Base-by-base conservation (phyloP, 2,797 vertebrate genomes). In the Rallus crepitans region DNA sequence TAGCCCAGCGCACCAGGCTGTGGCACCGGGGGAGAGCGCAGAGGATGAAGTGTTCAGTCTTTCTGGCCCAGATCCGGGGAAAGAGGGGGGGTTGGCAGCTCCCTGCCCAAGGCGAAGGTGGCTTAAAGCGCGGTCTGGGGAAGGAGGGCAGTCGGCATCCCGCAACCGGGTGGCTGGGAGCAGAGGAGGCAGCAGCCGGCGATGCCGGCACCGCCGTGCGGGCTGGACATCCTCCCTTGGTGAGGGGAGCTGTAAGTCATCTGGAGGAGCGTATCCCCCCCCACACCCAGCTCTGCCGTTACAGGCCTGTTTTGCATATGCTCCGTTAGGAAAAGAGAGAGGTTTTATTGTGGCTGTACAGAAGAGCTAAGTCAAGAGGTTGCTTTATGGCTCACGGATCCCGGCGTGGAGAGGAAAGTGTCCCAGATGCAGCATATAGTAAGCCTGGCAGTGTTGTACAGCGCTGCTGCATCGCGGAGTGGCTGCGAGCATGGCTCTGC, bases 301-400 rank as follows among this genome's bases (percentile, higher is more conserved):
- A 52, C 48, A 40, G 84, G 60, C 64, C 93, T 96, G 94, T 66
- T 97, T 96, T 96, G 90, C 93, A 90, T 97, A 94, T 19, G 83
- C 83, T 95, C 94, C 13, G n/a, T 71, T 68, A 89, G 89, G 94
- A 82, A 59, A 87, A 90, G 94, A 65, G 79, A 79, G 75, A 82
- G 95, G 84, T 95, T 96, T 96, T 95, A 94, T 93, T 87, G 91
- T 91, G 91, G 84, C 87, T 87, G 86, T 73, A 12, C 59, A 84
- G 94, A 94, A 93, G 86, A 95, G 93, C 94, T 71, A 91, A 96
- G 95, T 95, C 94, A 85, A 97, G 96, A 96, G 95, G 94, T 87
- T 96, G 94, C 89, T 96, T 96, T 97, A 96, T 91, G 91, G 82
- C 94, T 93, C 3, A 12, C 12, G 21, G 91, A 73, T 86, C 89